A percentile compares a stretch with the other conserved stretches of the same genome.
Evolutionary conservation across 92 coral and sea anemone species (phyloP).

Genomic region (Heteractis magnifica): DNA sequence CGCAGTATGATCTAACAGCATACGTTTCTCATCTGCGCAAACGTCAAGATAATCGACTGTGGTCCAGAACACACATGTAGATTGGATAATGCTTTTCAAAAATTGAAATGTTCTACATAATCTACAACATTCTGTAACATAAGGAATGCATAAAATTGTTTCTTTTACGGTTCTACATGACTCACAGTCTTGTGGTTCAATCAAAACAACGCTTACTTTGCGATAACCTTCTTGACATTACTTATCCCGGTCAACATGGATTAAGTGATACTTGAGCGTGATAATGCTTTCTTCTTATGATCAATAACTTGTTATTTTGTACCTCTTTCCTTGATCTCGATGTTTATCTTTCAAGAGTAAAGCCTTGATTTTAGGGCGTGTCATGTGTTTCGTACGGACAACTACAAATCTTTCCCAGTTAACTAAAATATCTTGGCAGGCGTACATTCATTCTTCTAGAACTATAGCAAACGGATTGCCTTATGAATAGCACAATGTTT

Average conservation of each 20-base stretch:
- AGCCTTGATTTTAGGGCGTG: neutral
- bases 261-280: neutral
- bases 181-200: neutral
- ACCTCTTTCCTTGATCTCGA: no score
- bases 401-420: no score
- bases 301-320: slow-evolving; percentile 1
- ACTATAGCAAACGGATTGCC: no score
- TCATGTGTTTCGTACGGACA: neutral
- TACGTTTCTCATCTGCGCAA: neutral
- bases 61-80: neutral
- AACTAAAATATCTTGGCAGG: no score
- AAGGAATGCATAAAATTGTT: neutral
- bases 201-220: neutral
- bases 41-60: neutral
- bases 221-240: slow-evolving; percentile 9
- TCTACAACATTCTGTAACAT: neutral
- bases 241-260: slow-evolving; percentile 1
- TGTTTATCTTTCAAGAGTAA: neutral
- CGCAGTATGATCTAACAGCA: neutral
- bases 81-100: neutral
- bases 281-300: neutral
- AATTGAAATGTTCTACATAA: neutral
- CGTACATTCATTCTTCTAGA: no score
- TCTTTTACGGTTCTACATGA: neutral
- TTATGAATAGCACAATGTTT: no score